Conservation (phyloP, 2,113 vertebrate genomes). For the Lynx canadensis region DNA sequence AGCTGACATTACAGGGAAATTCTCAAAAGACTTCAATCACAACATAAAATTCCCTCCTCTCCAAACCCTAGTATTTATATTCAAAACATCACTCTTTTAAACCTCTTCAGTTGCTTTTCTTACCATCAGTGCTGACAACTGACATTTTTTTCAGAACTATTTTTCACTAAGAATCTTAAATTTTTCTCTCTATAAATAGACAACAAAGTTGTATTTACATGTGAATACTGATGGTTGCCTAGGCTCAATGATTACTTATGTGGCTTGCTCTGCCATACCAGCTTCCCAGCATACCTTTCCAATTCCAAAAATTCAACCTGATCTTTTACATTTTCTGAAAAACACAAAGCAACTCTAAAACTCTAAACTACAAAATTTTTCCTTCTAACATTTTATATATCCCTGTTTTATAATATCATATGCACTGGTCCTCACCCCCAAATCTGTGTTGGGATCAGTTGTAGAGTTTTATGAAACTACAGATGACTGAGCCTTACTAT, state of each 20-base stretch:
- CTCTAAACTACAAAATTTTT: not conserved
- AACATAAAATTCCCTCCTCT: conserved; percentile 10
- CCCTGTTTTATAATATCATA: not conserved
- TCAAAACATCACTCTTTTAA: conserved; percentile 20
- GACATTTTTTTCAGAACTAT: conserved; percentile 42
- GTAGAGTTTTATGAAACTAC: not conserved
- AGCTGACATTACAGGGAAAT: not conserved
- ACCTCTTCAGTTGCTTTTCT: not conserved
- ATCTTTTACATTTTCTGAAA: conserved; percentile 43
- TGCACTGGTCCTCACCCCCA: not conserved
- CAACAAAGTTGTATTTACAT: not conserved
- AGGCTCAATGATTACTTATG: not conserved
- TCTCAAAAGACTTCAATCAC: not conserved
- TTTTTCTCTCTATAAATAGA: conserved; percentile 18
- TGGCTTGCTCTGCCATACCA: not conserved
- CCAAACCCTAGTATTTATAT: not conserved
- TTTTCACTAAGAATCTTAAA: conserved; percentile 50
- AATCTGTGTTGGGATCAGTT: not conserved
- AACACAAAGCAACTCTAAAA: conserved; percentile 48
- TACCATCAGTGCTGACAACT: conserved; percentile 23
- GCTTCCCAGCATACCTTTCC: not conserved
- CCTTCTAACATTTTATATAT: not conserved
- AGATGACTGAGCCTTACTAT: not conserved
- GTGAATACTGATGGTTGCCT: not conserved
- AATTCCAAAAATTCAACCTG: conserved; percentile 44